These are phyloP conservation scores for Eristalinus aeneus DNA, from an alignment of 2,888 invertebrate genomes.

Conservation along the genomic window DNA sequence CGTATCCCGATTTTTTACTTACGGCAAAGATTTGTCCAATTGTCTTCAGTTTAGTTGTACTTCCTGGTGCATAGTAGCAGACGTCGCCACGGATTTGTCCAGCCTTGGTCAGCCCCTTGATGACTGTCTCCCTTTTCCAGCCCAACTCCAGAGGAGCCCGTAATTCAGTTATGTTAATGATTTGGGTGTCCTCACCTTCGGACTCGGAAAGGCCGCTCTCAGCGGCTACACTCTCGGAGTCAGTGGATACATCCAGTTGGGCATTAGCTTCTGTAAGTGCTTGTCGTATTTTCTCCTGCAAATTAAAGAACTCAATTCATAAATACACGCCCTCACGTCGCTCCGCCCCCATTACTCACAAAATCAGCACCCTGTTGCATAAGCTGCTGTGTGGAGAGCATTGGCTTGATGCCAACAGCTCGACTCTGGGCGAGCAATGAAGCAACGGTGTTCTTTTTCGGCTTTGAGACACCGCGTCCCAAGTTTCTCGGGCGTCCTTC, in stretches of 20 bases:
- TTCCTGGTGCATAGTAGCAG: slow-evolving; percentile 89
- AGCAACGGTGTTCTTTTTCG: slow-evolving; percentile 95
- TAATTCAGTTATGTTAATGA: slow-evolving; percentile 82
- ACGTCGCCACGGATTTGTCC: slow-evolving; percentile 97
- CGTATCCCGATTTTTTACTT: slow-evolving; percentile 75
- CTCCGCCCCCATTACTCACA: slow-evolving; percentile 77
- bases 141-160: slow-evolving; percentile 87
- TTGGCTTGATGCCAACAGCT: slow-evolving; percentile 90
- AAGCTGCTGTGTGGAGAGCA: slow-evolving; percentile 87
- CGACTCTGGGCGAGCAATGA: slow-evolving; percentile 92
- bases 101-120: slow-evolving; percentile 91
- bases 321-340: not conserved
- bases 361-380: slow-evolving; percentile 81
- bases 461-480: slow-evolving; percentile 93
- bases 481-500: slow-evolving; percentile 92
- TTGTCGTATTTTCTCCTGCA: slow-evolving; percentile 83
- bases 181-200: slow-evolving; percentile 82
- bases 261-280: slow-evolving; percentile 82
- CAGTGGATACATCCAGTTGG: slow-evolving; percentile 83
- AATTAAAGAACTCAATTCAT: slow-evolving; percentile 34
- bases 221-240: slow-evolving; percentile 84
- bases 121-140: slow-evolving; percentile 96
- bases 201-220: slow-evolving; percentile 83
- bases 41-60: slow-evolving; percentile 83
- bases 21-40: slow-evolving; percentile 86